Evolutionary conservation across 2,113 vertebrate species (phyloP), one percentile per base, ranked within the genome.

Genomic region (Solea senegalensis): DNA sequence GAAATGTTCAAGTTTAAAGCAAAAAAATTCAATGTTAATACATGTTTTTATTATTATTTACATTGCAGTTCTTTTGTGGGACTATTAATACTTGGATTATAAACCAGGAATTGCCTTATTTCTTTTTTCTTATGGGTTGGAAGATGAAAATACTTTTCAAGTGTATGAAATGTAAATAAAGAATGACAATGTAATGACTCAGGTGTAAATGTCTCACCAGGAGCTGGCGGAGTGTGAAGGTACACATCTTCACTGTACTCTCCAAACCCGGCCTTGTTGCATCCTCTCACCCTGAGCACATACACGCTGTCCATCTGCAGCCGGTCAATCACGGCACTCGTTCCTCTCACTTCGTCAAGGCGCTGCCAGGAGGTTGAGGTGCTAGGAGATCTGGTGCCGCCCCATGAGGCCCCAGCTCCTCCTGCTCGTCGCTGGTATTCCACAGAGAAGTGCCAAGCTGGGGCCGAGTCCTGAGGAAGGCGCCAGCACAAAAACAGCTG

Each of bases 201-300:
- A 10, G 27, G 12, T 59, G 7, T 52, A 1, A 3, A n/a, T 46
- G 5, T 78, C 80, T 74, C 90, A 98, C 97, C 97, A 6, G 95
- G 95, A 0, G 97, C 97, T 0, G 97, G 97, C 0, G 97, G 97
- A 0, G 97, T 98, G 88, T 97, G 97, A 74, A 99, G 93, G 83
- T 98, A 97, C 64, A 99, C 94, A 1, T 99, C 97, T 50, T 98
- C 97, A 0, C 97, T 99, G 94, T 98, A 98, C 9, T 98, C 97
- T 3, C 97, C 97, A 0, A 95, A 97, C 0, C 97, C 97, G 0
- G 97, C 97, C 89, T 97, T 98, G 89, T 99, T 99, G 93, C 94
- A 97, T 75, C 97, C 97, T 5, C 94, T 92, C 49, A 99, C 97
- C 12, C 97, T 86, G 10, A 99, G 93, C 78, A 98, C 96, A 0